phyloP scores from a whole-genome alignment of 2,797 vertebrate species.

The Dryobates pubescens region DNA sequence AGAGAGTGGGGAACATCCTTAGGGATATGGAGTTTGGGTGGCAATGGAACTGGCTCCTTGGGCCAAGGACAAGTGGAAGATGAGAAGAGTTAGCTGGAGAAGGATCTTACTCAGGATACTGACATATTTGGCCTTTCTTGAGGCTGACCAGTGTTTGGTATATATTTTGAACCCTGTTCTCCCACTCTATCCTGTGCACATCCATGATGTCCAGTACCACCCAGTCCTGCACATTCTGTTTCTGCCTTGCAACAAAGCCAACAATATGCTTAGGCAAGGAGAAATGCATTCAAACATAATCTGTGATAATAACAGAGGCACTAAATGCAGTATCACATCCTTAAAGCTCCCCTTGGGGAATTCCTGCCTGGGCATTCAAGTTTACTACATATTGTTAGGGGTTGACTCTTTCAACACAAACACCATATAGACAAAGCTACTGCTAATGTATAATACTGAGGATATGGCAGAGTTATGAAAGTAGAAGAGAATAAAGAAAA shows the following conservation, averaged over 20 bases:
- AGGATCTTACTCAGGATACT: neutral
- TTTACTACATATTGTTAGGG: neutral
- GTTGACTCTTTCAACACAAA: neutral
- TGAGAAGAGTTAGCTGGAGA: neutral
- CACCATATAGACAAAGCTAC: neutral
- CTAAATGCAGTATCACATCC: neutral
- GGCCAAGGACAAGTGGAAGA: neutral
- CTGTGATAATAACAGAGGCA: neutral
- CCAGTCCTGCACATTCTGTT: neutral
- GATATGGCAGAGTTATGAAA: neutral
- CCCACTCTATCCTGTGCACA: neutral
- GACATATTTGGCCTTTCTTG: neutral
- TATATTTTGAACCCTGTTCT: neutral
- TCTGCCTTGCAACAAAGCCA: neutral
- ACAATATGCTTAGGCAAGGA: neutral
- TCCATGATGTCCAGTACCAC: neutral
- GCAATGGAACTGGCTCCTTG: neutral
- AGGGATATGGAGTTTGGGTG: neutral
- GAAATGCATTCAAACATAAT: neutral
- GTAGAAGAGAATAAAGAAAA: neutral
- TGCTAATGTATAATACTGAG: neutral
- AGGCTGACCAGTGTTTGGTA: neutral
- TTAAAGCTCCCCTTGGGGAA: neutral
- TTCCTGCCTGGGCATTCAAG: neutral
- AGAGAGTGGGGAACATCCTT: neutral